Conservation (phyloP, 2,113 vertebrate species). For the Lagopus leucura region DNA sequence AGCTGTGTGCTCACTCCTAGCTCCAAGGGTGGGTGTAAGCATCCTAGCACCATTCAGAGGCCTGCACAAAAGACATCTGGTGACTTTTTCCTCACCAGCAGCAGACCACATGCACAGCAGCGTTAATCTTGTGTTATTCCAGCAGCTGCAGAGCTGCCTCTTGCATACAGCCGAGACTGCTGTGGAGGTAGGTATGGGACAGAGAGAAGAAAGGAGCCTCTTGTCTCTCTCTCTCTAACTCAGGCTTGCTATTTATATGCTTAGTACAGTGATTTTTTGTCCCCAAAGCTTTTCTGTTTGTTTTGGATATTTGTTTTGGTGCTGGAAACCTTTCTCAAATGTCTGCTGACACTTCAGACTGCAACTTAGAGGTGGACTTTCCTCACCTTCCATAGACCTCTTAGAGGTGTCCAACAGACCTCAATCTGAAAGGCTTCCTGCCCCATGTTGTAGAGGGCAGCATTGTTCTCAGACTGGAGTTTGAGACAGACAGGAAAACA, state of each 20-base stretch:
- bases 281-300: neutral
- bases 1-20: too few species aligned
- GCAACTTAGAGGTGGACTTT: neutral
- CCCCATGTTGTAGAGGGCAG: fast-evolving
- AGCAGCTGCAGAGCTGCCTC: too few species aligned
- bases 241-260: neutral
- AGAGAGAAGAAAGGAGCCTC: neutral
- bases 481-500: neutral
- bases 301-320: neutral
- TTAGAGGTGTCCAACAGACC: neutral
- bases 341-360: neutral
- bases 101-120: too few species aligned
- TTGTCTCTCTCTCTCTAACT: neutral
- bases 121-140: too few species aligned
- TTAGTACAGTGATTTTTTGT: neutral
- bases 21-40: too few species aligned
- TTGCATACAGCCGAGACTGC: neutral
- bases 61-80: too few species aligned
- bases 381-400: neutral
- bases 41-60: too few species aligned
- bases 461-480: neutral
- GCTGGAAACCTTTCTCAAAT: neutral
- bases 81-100: too few species aligned
- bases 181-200: too few species aligned
- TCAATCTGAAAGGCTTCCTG: neutral